Base-by-base conservation (phyloP, 2,113 vertebrate genomes). In the Pelobates fuscus region DNA sequence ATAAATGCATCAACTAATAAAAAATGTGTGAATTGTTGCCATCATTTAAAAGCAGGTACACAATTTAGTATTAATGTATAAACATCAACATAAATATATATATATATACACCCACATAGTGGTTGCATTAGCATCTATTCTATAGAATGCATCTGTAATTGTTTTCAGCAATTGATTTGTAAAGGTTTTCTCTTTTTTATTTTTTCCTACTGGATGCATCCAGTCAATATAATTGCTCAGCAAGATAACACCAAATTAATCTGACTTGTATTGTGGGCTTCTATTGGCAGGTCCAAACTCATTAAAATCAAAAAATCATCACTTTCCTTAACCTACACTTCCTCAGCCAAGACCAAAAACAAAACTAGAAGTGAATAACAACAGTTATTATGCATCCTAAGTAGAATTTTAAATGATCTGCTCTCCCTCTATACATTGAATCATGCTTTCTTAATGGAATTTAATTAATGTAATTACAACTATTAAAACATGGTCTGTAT, bases 171-270 rank as follows among this genome's bases (percentile, higher is more conserved):
- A n/a, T n/a, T n/a, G n/a, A n/a, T n/a, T n/a, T n/a, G n/a, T n/a
- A n/a, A n/a, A n/a, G n/a, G n/a, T n/a, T n/a, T n/a, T n/a, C n/a
- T n/a, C n/a, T n/a, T n/a, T n/a, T n/a, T n/a, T n/a, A n/a, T n/a
- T n/a, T n/a, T n/a, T n/a, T n/a, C n/a, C n/a, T n/a, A n/a, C n/a
- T n/a, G n/a, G n/a, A n/a, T n/a, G n/a, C n/a, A n/a, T n/a, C n/a
- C n/a, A n/a, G n/a, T 79, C 61, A 67, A 23, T 6, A 46, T 46
- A 18, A 62, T 37, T 17, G 24, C 70, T 57, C 69, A 76, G 78
- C 71, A 78, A 81, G 81, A 77, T 44, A 81, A 76, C 80, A 30
- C 65, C 71, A 76, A 81, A 86, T 84, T 61, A 80, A 44, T 27
- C 73, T 26, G 37, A 17, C 68, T 61, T 17, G 66, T 64, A 61